These are phyloP conservation scores for Corythaeola cristata DNA, from an alignment of 2,113 vertebrate genomes.

Conservation along the genomic window DNA sequence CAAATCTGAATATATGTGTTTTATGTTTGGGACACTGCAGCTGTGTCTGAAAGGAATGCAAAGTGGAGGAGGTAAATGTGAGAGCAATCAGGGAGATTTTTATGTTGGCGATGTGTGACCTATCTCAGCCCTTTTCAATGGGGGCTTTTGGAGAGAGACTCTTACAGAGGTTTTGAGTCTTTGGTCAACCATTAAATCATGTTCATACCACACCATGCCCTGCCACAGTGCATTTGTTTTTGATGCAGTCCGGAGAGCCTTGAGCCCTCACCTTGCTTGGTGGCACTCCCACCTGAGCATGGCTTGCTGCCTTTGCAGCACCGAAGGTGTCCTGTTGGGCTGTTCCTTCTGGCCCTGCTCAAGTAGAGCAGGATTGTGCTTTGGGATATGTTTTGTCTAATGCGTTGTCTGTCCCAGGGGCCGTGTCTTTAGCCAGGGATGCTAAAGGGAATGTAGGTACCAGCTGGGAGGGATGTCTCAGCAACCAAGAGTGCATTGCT, in stretches of 20 bases:
- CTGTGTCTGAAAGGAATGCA: not conserved
- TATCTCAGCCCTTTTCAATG: not conserved
- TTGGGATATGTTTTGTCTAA: not conserved
- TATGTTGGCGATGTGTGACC: not conserved
- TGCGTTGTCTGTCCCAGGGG: not conserved
- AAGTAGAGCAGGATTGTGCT: not conserved
- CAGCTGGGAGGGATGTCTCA: not conserved
- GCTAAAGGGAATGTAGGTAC: not conserved
- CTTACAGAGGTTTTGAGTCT: not conserved
- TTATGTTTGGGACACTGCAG: not conserved
- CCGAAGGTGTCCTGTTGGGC: not conserved
- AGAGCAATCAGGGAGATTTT: not conserved
- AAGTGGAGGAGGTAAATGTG: not conserved
- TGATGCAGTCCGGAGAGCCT: fast-evolving
- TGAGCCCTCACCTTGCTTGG: not conserved
- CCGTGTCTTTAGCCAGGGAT: not conserved
- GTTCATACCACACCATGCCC: not conserved
- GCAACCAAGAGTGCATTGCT: not conserved
- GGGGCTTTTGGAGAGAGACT: not conserved
- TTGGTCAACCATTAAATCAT: not conserved
- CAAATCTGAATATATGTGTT: not conserved
- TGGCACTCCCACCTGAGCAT: not conserved
- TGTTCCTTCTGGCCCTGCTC: not conserved
- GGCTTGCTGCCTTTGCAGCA: not conserved
- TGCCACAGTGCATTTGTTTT: not conserved